Evolutionary conservation across 92 coral and sea anemone genomes (phyloP), one percentile per base, ranked within the genome.

Genomic region (Scolanthus callimorphus): DNA sequence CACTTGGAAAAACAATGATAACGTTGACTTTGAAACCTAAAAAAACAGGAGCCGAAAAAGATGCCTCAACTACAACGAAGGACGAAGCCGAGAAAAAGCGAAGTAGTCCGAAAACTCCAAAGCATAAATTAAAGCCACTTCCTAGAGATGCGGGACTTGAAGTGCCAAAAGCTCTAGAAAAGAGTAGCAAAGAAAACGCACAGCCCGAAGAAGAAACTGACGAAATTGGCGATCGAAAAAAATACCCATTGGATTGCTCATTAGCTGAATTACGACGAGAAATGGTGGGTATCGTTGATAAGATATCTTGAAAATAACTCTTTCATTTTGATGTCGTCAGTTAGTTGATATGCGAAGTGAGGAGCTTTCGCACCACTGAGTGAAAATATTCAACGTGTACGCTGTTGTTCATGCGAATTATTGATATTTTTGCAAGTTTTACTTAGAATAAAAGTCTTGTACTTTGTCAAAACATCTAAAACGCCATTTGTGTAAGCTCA

Each of bases 241-340:
- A 55, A 26, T 46, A 26, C 46, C 74, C 74, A 0, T 43, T 68
- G 44, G 74, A 68, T 37, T 52, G 46, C 23, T 68, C 74, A 9
- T 31, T 68, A 17, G 74, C 74, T 13, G 74, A 39, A 17, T 46
- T 68, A 46, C 74, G 74, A 3, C 57, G 74, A 0, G 74, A 68
- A 57, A 68, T 68, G 74, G 74, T 68, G 27, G 56, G 74, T 15
- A 31, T 11, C 12, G 11, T 47, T 22, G 15, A 60, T 20, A 20
- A 0, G 38, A 11, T n/a, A 13, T 27, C n/a, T 2, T 15, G 0
- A 28, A 20, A 44, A 11, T 31, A 15, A 4, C 22, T 22, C 51
- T 9, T 1, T 12, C 28, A 17, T 38, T 37, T 22, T 39, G 11
- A 0, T 25, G n/a, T n/a, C n/a, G n/a, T n/a, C n/a, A n/a, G n/a